phyloP scores from a whole-genome alignment of 2,113 vertebrate genomes.

The Coregonus clupeaformis region DNA sequence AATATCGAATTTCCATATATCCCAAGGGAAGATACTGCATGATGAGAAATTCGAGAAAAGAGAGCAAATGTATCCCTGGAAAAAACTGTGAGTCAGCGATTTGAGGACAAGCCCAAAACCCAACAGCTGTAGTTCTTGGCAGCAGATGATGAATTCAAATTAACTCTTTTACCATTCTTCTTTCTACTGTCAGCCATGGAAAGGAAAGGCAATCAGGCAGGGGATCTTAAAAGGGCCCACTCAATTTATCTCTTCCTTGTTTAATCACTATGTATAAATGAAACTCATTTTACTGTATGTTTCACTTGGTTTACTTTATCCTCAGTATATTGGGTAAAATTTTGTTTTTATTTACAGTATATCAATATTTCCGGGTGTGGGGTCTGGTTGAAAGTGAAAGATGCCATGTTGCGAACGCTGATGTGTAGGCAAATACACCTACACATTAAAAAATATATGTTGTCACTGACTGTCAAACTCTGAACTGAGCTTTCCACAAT shows the following conservation, averaged over 20 bases:
- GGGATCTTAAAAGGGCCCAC: background rate
- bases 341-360: background rate
- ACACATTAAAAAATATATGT: background rate
- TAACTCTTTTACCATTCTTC: background rate
- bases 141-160: conserved; percentile 20
- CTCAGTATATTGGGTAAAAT: background rate
- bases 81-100: conserved; percentile 1
- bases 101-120: conserved; percentile 4
- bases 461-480: background rate
- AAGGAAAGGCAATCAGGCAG: background rate
- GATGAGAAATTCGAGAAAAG: background rate
- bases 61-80: background rate
- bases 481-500: background rate
- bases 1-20: background rate
- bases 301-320: background rate
- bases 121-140: conserved; percentile 11
- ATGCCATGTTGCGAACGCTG: background rate
- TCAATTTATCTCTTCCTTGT: background rate
- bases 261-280: background rate
- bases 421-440: background rate
- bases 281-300: background rate
- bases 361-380: background rate
- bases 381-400: background rate
- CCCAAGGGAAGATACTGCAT: background rate
- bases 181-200: background rate